Conservation (phyloP, 2,113 vertebrate species). For the Hylia prasina region DNA sequence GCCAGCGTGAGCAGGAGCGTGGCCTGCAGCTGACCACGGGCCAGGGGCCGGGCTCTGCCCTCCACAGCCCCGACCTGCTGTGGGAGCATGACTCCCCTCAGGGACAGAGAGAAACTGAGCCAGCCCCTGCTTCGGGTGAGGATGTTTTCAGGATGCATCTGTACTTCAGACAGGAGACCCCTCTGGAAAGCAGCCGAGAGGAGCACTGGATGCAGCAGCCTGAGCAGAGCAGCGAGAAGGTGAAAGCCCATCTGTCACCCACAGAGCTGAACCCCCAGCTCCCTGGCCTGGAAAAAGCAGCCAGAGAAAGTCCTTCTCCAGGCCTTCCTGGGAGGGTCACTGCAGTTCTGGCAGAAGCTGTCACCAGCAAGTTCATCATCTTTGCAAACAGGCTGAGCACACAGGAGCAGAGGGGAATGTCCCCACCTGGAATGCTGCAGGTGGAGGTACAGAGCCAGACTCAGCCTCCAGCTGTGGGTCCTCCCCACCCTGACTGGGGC, state of each 20-base stretch:
- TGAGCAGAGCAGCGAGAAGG: neutral
- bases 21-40: neutral
- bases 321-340: neutral
- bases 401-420: neutral
- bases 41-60: neutral
- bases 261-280: neutral
- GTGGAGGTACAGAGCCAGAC: neutral
- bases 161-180: neutral
- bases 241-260: neutral
- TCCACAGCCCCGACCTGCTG: neutral
- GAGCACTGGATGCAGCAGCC: neutral
- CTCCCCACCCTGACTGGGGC: neutral
- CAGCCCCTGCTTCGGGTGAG: fast-evolving
- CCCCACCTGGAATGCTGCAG: neutral
- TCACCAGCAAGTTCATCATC: neutral
- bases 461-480: neutral
- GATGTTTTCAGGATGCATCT: neutral
- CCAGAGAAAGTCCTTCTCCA: neutral
- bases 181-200: neutral
- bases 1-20: neutral
- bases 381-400: neutral
- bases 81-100: neutral
- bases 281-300: neutral
- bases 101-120: neutral
- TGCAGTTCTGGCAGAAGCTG: neutral